These are phyloP conservation scores for Agrotis exclamationis DNA, from an alignment of 2,888 invertebrate species.

Conservation along the genomic window DNA sequence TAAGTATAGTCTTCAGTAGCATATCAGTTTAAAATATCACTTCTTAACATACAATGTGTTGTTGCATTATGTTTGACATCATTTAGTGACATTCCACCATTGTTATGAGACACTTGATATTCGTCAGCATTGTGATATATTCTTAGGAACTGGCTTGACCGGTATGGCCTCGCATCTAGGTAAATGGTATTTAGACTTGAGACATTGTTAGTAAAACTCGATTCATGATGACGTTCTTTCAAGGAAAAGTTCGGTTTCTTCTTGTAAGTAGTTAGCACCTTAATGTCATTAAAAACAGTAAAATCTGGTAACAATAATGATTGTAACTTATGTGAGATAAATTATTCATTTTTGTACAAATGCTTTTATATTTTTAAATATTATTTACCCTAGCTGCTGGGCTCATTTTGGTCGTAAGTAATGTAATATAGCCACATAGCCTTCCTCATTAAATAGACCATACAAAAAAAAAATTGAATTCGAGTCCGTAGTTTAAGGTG, in stretches of 20 bases:
- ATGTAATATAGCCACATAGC: too few species aligned
- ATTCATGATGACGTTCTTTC: background rate
- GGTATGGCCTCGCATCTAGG: constrained; percentile 25
- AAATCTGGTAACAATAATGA: too few species aligned
- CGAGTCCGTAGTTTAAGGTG: too few species aligned
- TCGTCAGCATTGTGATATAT: constrained; percentile 35
- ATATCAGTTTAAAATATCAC: constrained; percentile 55
- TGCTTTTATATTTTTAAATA: too few species aligned
- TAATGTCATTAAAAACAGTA: too few species aligned
- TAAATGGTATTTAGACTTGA: background rate
- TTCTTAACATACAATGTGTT: constrained; percentile 70
- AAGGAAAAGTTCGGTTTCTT: background rate
- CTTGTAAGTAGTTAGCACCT: background rate
- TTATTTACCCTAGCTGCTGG: too few species aligned
- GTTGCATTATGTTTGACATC: constrained; percentile 60
- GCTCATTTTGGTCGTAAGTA: too few species aligned
- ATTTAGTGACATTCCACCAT: constrained; percentile 61
- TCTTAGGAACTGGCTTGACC: constrained; percentile 51
- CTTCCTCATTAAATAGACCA: too few species aligned
- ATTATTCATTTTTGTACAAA: too few species aligned
- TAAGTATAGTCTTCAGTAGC: constrained; percentile 24
- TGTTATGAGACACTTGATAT: constrained; percentile 60
- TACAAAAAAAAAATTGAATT: too few species aligned
- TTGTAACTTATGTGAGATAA: too few species aligned
- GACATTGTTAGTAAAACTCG: background rate